Base-by-base conservation (phyloP, 2,888 invertebrate species). In the Cistogaster globosa region DNA sequence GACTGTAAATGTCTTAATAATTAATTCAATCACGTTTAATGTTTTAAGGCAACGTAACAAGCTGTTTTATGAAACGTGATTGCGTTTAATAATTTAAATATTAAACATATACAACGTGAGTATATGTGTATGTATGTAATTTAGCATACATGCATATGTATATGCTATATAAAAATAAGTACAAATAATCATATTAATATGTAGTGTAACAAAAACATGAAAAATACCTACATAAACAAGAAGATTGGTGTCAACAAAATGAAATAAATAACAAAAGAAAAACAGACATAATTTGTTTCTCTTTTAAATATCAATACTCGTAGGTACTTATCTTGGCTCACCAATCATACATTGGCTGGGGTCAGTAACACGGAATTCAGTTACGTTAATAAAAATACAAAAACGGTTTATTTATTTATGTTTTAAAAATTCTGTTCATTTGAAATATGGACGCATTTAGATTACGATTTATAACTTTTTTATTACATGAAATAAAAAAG, bases 331-430 rank as follows among this genome's bases (percentile, higher is more conserved):
- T 71, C 32, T 11, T 45, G 65, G 51, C 45, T 12, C 53, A 65
- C 32, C 32, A 71, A 32, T 42, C 42, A 7, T 32, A 53, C 58
- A 72, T 80, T 83, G 68, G 20, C 62, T 65, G 63, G 48, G 86
- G 86, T 86, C 86, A 86, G 80, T 86, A 83, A 86, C 83, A 77
- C 58, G 20, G 74, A 83, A 86, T 79, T 75, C 72, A 86, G 80
- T 83, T 83, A 55, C 9, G 3, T 53, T 20, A 20, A 53, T 20
- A 51, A 26, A 67, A 67, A 12, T 51, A 55, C 22, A 51, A n/a
- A 18, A n/a, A 51, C 51, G 2, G 32, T 16, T 18, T 22, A 32
- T n/a, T n/a, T 51, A n/a, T 32, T 5, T 32, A 32, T 8, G 32
- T 26, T 26, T 26, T 26, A 26, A 26, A 26, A 26, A 26, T 26